Conservation (phyloP, 2,113 vertebrate species). For the Cyanoramphus novaezelandiae region DNA sequence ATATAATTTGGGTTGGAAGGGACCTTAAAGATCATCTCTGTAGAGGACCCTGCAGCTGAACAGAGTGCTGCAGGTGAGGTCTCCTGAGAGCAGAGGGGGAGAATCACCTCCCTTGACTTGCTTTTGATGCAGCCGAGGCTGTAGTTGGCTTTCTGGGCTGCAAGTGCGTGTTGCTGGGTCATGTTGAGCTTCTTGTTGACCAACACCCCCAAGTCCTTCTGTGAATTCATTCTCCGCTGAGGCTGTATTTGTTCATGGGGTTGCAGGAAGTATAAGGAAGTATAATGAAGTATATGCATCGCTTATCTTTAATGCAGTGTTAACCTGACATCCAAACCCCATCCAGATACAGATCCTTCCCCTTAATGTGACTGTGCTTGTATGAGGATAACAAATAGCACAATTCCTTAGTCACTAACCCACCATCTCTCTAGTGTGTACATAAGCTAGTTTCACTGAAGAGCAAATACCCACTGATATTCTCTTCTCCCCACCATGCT, state of each 20-base stretch:
- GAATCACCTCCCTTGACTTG: neutral
- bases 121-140: neutral
- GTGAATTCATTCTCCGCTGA: neutral
- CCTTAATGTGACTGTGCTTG: neutral
- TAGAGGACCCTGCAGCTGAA: neutral
- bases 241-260: neutral
- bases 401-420: neutral
- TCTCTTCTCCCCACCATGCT: neutral
- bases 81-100: neutral
- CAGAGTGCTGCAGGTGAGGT: neutral
- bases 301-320: neutral
- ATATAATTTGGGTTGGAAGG: neutral
- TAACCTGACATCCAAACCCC: neutral
- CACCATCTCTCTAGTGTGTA: neutral
- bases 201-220: neutral
- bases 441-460: neutral
- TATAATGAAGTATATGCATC: neutral
- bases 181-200: neutral
- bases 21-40: neutral
- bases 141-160: neutral
- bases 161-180: neutral
- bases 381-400: neutral
- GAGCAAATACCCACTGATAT: neutral
- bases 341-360: neutral
- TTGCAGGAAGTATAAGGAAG: neutral